Evolutionary conservation across 1,140 invertebrate genomes (phyloP), one percentile per base, ranked within the genome.

Genomic region (Watersipora subatra): DNA sequence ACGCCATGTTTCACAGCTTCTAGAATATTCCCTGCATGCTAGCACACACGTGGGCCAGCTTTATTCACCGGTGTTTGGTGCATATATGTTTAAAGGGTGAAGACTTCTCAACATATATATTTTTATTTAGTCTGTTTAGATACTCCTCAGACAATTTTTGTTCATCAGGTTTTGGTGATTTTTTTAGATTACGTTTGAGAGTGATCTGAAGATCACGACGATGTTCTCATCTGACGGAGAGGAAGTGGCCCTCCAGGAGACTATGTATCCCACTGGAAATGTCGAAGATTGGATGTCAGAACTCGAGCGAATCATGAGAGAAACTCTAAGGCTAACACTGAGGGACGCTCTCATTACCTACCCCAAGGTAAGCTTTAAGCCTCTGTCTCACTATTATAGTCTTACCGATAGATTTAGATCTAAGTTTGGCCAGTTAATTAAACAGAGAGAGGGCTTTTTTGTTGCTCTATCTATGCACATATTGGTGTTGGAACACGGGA

Each of bases 261-360:
- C 70, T 3, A 68, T 80, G 57, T 80, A 80, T 69, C 80, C 80
- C 19, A 75, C 73, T 29, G 79, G 78, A 46, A 81, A 81, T 69
- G 80, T 81, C 2, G 80, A 81, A 69, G 78, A 80, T 70, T 81
- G 80, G 80, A 76, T 81, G 74, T 69, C 76, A 59, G 74, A 79
- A 69, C 75, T 81, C 20, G 78, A 81, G 68, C 64, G 71, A 2
- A 71, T 74, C 28, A 81, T 81, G 80, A 76, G 69, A 64, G 78
- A 79, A 68, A 78, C 72, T 69, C 65, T 81, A 22, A 67, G 78
- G 28, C 65, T 72, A 29, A 78, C 78, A 63, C 76, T 81, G 30
- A 72, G 73, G 30, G 75, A 78, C 28, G 71, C 78, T 28, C 67
- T 81, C 2, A 69, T 66, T 22, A 71, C 75, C 62, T 81, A 81